Evolutionary conservation across 2,888 invertebrate species (phyloP).

Genomic region (Lordiphosa fenestrarum): DNA sequence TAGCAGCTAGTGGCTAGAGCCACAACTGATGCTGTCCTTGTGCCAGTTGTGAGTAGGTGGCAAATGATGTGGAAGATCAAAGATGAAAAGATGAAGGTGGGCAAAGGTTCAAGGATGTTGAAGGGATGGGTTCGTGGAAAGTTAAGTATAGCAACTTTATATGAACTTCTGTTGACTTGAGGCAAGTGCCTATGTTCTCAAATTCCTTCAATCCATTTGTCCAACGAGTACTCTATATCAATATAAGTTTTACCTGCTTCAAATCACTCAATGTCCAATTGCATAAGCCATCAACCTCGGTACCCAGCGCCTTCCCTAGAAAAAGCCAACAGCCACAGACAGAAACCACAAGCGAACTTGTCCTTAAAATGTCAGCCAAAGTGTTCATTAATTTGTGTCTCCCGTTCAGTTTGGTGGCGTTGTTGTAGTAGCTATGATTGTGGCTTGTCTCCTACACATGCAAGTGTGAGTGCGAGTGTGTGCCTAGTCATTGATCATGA

Average conservation of each 20-base stretch:
- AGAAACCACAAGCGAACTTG: slow-evolving; percentile 55
- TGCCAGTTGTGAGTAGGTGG: slow-evolving; percentile 56
- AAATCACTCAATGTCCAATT: slow-evolving; percentile 63
- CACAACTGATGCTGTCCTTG: slow-evolving; percentile 48
- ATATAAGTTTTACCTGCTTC: slow-evolving; percentile 25
- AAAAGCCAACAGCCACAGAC: slow-evolving; percentile 14
- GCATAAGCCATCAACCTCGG: slow-evolving; percentile 44
- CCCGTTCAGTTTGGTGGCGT: slow-evolving; percentile 32
- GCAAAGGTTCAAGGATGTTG: slow-evolving; percentile 44
- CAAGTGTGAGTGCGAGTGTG: slow-evolving; percentile 48
- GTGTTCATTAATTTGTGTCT: slow-evolving; percentile 73
- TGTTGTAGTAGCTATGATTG: slow-evolving; percentile 34
- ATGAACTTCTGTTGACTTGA: too few species aligned
- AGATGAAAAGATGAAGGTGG: slow-evolving; percentile 8
- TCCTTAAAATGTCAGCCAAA: slow-evolving; percentile 74
- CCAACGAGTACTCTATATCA: slow-evolving; percentile 29
- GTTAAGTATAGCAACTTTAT: too few species aligned
- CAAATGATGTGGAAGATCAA: slow-evolving; percentile 30
- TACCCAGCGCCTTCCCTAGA: not conserved
- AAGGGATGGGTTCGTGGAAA: too few species aligned
- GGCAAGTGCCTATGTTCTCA: slow-evolving; percentile 8
- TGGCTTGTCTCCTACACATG: slow-evolving; percentile 20
- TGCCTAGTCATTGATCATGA: slow-evolving; percentile 73
- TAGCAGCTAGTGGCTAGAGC: slow-evolving; percentile 41
- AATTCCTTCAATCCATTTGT: slow-evolving; percentile 29